Evolutionary conservation across 2,113 vertebrate species (phyloP), one percentile per base, ranked within the genome.

Genomic region (Amphiprion ocellaris): DNA sequence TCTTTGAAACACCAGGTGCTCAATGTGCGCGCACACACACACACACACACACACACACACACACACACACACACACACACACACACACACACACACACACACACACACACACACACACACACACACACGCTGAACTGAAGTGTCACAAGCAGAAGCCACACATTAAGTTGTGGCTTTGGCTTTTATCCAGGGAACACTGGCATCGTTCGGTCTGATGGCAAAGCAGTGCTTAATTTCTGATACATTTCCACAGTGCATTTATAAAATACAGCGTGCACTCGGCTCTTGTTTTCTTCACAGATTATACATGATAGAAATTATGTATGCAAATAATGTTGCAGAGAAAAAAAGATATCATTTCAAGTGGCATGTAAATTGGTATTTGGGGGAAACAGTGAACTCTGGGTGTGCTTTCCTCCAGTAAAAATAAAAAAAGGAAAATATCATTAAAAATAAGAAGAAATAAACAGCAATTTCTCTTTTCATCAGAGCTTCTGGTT

Each of bases 1-100:
- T 83, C 80, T 83, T 89, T 85, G 82, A 86, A 89, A 86, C 64
- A 85, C 80, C 79, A 85, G 83, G 83, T 81, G 84, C 82, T 84
- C 70, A 47, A 24, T 65, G 39, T 59, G 16, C 26, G 64, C 30
- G 23, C 76, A 68, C 49, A 14, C 5, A 21, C 23, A 21, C 52
- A 1, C 21, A 28, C 44, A 52, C 61, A 60, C 26, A 4, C 64
- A 49, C 24, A 39, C 24, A 26, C 76, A 68, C 49, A 14, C 5
- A 21, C 23, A 21, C 52, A 1, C 21, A 28, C 44, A 52, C 61
- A 60, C 26, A 4, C 64, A 49, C 24, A 39, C 24, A 72, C 24
- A 26, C 76, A 68, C 49, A 14, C 5, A 21, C 23, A 21, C 52
- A 1, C 21, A 28, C 44, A 52, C 61, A 60, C 26, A 4, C 64